Base-by-base conservation (phyloP, 2,888 invertebrate genomes). In the Anarsia innoxiella region DNA sequence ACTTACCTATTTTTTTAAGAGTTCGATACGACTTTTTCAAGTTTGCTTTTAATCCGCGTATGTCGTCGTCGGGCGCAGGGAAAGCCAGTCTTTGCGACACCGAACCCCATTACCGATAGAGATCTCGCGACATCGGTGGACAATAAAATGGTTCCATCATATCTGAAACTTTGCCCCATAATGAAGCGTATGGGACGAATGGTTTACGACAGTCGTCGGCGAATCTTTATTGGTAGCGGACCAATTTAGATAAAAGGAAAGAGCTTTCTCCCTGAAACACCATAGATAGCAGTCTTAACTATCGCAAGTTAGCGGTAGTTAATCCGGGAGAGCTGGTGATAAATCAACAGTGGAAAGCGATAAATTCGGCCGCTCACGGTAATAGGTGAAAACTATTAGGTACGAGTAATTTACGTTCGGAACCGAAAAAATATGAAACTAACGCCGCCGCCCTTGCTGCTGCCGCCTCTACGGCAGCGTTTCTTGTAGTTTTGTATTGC, bases 241-340 rank as follows among this genome's bases (percentile, higher is more conserved):
- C 84, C 83, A 84, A 84, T 84, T 84, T 84, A 84, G 84, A 84
- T 84, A 84, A 84, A 84, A 84, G 84, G 82, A 80, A 79, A 79
- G 82, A 78, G 79, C 79, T 80, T 78, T 76, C 68, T 67, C 73
- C 71, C 78, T 76, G 80, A 73, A 79, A 82, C 77, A 79, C 79
- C 77, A 78, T 69, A 80, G 83, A 83, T 82, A 80, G 78, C 68
- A 74, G 78, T 78, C 83, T 83, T 84, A 84, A 84, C 84, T 84
- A 84, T 84, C 78, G 80, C 80, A 82, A 84, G 77, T 84, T 84
- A 83, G 83, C 80, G 78, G 78, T 78, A 82, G 73, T 84, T 84
- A 83, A 84, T 82, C 80, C 80, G 71, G 63, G 67, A 67, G 62
- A 72, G 65, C 65, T 65, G 67, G 53, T 70, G 65, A 83, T 84